Evolutionary conservation across 2,797 vertebrate species (phyloP), one percentile per base, ranked within the genome.

Genomic region (Tapirus indicus): DNA sequence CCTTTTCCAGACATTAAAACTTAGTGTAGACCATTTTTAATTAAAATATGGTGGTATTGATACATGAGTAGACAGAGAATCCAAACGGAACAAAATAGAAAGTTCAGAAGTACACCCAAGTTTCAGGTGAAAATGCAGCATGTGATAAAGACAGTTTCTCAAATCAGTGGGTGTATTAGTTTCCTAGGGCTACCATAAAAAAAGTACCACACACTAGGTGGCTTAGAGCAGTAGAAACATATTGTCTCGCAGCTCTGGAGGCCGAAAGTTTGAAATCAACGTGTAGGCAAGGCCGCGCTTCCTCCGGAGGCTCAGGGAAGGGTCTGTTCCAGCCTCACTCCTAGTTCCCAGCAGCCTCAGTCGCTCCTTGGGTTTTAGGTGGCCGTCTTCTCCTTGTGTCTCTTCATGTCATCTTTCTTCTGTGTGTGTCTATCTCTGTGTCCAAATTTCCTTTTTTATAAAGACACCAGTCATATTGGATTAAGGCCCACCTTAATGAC

Each of bases 221-320:
- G 6, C 17, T 77, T 88, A 93, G 52, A 38, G 35, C 11, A 35
- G 44, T 9, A 69, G 35, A 89, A 62, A 41, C 35, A 56, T 41
- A 23, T 56, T 71, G 10, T 83, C 41, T 60, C 38, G 69, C 21
- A 83, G 38, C 29, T 58, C 69, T 52, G 41, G 35, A 88, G 23
- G 11, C 18, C 7, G 16, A n/a, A 94, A 74, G 41, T 78, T 91
- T 1, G 5, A 92, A 94, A 80, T 62, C 41, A 79, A 77, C 11
- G 27, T 52, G 10, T 27, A 18, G 2, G 3, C 27, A 27, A 56
- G 20, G 6, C 7, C 12, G 4, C 5, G 5, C 1, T 47, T 14
- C 29, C n/a, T 74, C 52, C 60, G 23, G 71, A n/a, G 25, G 21
- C 9, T 20, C 9, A 10, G 8, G 44, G 8, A 66, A 29, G 20